Evolutionary conservation across 2,797 vertebrate genomes (phyloP).

Genomic region (Carduelis carduelis): DNA sequence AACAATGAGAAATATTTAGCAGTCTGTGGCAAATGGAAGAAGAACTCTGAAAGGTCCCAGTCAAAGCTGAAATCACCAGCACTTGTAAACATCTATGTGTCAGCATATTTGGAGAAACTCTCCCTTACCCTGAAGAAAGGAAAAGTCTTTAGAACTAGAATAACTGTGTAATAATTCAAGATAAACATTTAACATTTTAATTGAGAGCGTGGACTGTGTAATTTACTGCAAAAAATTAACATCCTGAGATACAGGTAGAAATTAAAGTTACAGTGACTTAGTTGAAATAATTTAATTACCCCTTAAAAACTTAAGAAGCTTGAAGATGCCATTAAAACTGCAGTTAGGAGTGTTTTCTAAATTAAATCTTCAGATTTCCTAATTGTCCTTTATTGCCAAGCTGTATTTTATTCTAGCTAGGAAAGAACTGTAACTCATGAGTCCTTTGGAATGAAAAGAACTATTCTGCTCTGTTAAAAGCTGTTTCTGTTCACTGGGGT

Average conservation of each 20-base stretch:
- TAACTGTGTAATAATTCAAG: not conserved
- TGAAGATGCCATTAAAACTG: not conserved
- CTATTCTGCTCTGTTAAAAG: not conserved
- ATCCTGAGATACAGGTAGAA: not conserved
- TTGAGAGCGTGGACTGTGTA: not conserved
- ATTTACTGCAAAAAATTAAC: not conserved
- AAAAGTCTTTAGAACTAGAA: not conserved
- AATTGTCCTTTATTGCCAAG: not conserved
- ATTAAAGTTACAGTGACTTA: not conserved
- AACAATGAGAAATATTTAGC: not conserved
- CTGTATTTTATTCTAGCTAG: not conserved
- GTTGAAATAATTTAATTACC: not conserved
- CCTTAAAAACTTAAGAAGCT: not conserved
- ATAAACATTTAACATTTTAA: not conserved
- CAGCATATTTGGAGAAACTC: not conserved
- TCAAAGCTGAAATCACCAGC: conserved; percentile 22
- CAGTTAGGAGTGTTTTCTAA: not conserved
- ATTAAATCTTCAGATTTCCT: not conserved
- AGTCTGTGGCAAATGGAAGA: not conserved
- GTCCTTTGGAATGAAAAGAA: not conserved
- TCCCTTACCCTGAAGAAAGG: not conserved
- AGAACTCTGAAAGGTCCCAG: not conserved
- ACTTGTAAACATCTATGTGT: not conserved
- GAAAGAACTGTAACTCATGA: not conserved
- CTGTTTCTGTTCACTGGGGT: not conserved